Evolutionary conservation across 2,888 invertebrate genomes (phyloP), one percentile per base, ranked within the genome.

Genomic region (Leuctra nigra): DNA sequence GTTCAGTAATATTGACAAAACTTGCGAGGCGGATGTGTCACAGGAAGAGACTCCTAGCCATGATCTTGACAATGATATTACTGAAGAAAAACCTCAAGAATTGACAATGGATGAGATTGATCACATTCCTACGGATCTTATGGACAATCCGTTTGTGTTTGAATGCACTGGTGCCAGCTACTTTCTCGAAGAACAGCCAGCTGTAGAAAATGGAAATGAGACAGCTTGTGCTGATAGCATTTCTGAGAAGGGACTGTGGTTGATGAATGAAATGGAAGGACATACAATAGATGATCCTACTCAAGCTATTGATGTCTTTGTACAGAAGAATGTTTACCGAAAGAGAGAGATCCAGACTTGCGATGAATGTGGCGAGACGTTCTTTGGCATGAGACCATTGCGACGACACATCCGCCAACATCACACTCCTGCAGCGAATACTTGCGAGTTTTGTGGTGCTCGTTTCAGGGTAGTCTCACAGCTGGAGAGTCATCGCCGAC

Each of bases 381-480:
- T 59, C 44, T 24, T 39, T 22, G 59, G 59, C 9, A 38, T 54
- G 39, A 57, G 54, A 23, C 47, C 59, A 6, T 25, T 59, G 44
- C 47, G 24, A 7, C 39, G 29, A 16, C 59, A 59, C 36, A 46
- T 59, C 6, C 44, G 24, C 6, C 46, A 57, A 18, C 18, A 54
- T 20, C 57, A 59, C 44, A 57, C 52, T 20, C 55, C 57, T 4
- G 47, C 35, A n/a, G 59, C 54, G 29, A 59, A 46, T 44, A 57
- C 57, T 6, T 59, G 59, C 20, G 53, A 55, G n/a, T 59, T 52
- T 29, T 59, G 59, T 55, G 57, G 53, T 36, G 59, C 57, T 7
- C 55, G 47, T 38, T 59, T 50, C 33, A 57, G 54, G 46, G 29
- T 25, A 6, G 50, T 46, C 41, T 57, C 46, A 36, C 54, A 57